Conservation (phyloP, 2,888 invertebrate species). For the Sarcophaga carnaria region DNA sequence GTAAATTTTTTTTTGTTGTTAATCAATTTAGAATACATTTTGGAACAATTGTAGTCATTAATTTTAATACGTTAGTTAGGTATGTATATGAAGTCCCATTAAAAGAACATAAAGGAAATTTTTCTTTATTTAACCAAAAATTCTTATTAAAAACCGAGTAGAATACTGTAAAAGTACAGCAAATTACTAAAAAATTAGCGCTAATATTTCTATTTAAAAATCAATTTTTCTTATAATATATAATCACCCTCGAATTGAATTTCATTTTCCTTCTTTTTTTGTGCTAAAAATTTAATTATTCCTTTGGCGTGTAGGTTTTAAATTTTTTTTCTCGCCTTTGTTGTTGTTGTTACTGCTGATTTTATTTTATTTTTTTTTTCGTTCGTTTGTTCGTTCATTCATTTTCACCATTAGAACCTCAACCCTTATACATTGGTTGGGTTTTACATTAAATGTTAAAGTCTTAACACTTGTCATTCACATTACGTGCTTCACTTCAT, state of each 20-base stretch:
- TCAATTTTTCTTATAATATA: background rate
- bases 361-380: conserved; percentile 22
- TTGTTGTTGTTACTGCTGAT: conserved; percentile 3
- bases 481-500: conserved; percentile 70
- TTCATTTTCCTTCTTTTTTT: conserved; percentile 30
- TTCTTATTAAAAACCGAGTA: background rate
- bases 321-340: background rate
- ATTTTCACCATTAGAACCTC: conserved; percentile 51
- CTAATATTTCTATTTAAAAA: background rate
- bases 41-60: no score
- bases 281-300: conserved; percentile 46
- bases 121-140: no score
- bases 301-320: conserved; percentile 4
- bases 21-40: no score
- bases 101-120: no score
- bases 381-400: background rate
- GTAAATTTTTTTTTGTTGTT: no score
- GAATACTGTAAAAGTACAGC: background rate
- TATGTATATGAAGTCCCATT: no score
- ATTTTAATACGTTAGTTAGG: no score
- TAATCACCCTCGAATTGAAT: conserved; percentile 11
- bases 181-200: background rate
- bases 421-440: conserved; percentile 60
- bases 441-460: conserved; percentile 68
- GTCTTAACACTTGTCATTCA: conserved; percentile 71